These are phyloP conservation scores for Tuberolachnus salignus DNA, from an alignment of 2,888 invertebrate species.

Conservation along the genomic window DNA sequence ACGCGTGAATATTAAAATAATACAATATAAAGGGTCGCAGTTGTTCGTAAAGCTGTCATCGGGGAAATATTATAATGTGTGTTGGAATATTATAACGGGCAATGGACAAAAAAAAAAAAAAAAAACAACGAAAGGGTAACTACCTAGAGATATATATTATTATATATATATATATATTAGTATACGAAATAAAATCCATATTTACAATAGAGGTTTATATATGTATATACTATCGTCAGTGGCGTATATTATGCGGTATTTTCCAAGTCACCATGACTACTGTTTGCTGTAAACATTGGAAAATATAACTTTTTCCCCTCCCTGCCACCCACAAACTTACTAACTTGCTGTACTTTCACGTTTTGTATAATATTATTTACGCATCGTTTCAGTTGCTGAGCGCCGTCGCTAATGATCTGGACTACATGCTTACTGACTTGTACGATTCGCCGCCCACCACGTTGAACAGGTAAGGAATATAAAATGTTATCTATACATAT, in stretches of 20 bases:
- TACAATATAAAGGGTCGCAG: not conserved
- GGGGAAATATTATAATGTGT: not conserved
- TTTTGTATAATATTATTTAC: slow-evolving; percentile 35
- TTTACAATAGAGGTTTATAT: not conserved
- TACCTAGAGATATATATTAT: not conserved
- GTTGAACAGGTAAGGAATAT: slow-evolving; percentile 53
- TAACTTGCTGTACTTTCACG: not conserved
- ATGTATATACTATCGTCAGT: not conserved
- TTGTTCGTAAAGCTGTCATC: not conserved
- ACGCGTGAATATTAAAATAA: not conserved
- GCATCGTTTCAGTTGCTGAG: slow-evolving; percentile 74
- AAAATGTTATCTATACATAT: too few relatives aligned
- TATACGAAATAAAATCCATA: slow-evolving; percentile 4
- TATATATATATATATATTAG: too few relatives aligned
- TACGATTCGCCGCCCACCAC: slow-evolving; percentile 70
- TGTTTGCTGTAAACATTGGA: slow-evolving; percentile 31
- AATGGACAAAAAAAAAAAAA: not conserved
- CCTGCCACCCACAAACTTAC: too few relatives aligned
- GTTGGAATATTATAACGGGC: not conserved
- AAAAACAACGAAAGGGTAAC: not conserved
- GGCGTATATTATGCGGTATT: not conserved
- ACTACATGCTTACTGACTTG: slow-evolving; percentile 83
- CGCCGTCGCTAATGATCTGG: slow-evolving; percentile 81
- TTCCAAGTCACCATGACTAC: slow-evolving; percentile 50
- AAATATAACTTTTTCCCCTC: not conserved